A percentile compares a stretch with the other conserved stretches of the same genome.
phyloP scores from a whole-genome alignment of 1,140 invertebrate genomes.

The Cherax destructor region DNA sequence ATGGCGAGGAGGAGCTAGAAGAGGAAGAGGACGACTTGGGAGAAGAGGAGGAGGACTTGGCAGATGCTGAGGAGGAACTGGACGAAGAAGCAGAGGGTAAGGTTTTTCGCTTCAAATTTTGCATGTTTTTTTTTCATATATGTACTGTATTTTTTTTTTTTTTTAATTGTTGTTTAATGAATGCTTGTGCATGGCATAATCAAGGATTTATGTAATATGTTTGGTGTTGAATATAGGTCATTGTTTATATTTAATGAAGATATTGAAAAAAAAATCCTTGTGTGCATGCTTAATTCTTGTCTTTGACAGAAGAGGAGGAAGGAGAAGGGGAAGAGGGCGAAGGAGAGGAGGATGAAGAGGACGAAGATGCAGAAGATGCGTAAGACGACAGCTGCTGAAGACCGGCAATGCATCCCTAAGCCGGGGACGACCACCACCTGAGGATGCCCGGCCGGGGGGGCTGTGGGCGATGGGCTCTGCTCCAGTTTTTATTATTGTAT shows the following conservation, averaged over 20 bases:
- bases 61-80: slow-evolving; percentile 48
- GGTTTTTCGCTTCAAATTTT: background rate
- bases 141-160: too few species aligned
- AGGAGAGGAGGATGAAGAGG: slow-evolving; percentile 55
- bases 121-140: too few species aligned
- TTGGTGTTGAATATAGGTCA: background rate
- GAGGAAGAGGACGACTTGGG: slow-evolving; percentile 57
- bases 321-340: slow-evolving; percentile 58
- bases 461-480: slow-evolving; percentile 45
- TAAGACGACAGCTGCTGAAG: slow-evolving; percentile 53
- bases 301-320: slow-evolving; percentile 61
- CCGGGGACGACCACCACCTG: slow-evolving; percentile 30
- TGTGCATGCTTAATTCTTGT: background rate
- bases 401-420: slow-evolving; percentile 42
- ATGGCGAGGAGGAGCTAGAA: slow-evolving; percentile 54
- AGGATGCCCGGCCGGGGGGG: slow-evolving; percentile 58
- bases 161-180: too few species aligned
- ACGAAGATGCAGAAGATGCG: slow-evolving; percentile 59
- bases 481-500: slow-evolving; percentile 69
- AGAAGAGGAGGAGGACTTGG: slow-evolving; percentile 56
- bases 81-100: slow-evolving; percentile 61
- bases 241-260: background rate
- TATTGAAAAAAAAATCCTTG: too few species aligned
- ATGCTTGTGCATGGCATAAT: too few species aligned
- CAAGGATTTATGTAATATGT: background rate